These are phyloP conservation scores for Ispidina picta DNA, from an alignment of 2,797 vertebrate species.

Conservation along the genomic window DNA sequence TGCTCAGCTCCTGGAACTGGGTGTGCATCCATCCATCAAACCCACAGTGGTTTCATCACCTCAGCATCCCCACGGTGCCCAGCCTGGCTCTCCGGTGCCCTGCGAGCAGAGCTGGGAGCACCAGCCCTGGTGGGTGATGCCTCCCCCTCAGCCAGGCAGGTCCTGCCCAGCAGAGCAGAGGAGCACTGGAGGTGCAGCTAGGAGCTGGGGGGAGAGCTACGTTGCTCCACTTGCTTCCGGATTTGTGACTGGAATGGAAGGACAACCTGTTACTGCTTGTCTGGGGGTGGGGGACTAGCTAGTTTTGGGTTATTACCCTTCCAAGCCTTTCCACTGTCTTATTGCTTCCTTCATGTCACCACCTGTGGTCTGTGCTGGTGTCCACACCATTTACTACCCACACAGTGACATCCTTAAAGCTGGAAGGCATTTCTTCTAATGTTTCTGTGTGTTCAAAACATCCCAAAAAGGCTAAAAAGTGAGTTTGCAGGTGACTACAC, in stretches of 20 bases:
- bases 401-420: not conserved
- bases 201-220: not conserved
- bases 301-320: not conserved
- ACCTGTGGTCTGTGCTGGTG: rapidly evolving
- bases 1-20: not conserved
- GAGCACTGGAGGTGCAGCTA: not conserved
- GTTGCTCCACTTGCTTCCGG: constrained; percentile 70
- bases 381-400: not conserved
- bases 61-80: rapidly evolving
- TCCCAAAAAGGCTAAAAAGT: rapidly evolving
- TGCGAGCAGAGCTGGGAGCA: not conserved
- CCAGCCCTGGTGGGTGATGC: not conserved
- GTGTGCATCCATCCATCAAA: rapidly evolving
- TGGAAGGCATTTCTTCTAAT: not conserved
- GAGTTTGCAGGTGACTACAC: not conserved
- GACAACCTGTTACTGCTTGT: not conserved
- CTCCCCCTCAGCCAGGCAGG: not conserved
- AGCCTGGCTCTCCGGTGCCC: not conserved
- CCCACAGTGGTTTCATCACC: rapidly evolving
- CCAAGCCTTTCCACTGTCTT: not conserved
- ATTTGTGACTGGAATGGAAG: constrained; percentile 76
- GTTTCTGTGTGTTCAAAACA: not conserved
- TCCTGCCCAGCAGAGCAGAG: rapidly evolving
- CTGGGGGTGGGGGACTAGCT: no score
- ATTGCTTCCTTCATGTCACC: not conserved